Conservation (phyloP, 2,113 vertebrate species). For the Trachemys scripta region DNA sequence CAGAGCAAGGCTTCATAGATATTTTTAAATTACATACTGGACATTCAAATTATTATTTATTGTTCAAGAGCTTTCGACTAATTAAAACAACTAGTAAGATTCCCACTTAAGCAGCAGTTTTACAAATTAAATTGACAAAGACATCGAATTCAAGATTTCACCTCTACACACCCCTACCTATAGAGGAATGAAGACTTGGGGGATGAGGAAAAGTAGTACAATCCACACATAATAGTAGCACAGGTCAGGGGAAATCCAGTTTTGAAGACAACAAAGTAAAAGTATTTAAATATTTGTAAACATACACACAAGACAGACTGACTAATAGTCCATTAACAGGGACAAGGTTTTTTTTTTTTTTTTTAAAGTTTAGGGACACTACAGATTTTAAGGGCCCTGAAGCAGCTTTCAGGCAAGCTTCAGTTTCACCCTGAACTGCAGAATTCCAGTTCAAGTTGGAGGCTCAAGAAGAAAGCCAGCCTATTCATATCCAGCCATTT, state of each 20-base stretch:
- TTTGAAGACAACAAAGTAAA: conserved; percentile 57
- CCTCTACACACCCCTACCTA: not conserved
- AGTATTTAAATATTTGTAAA: conserved; percentile 70
- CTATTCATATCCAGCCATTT: not conserved
- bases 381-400: conserved; percentile 26
- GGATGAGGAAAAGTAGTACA: not conserved
- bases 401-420: not conserved
- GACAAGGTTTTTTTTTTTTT: conserved; percentile 61
- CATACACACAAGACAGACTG: conserved; percentile 44
- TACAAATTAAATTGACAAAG: not conserved
- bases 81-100: fast-evolving
- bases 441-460: not conserved
- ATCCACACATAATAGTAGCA: not conserved
- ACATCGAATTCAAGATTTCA: not conserved
- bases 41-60: not conserved
- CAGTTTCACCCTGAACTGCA: not conserved
- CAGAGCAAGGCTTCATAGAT: not conserved
- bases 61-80: not conserved
- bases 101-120: not conserved
- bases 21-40: fast-evolving
- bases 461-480: not conserved
- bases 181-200: conserved; percentile 6
- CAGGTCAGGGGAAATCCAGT: conserved; percentile 38
- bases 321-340: conserved; percentile 40
- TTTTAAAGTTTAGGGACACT: conserved; percentile 30